Evolutionary conservation across 92 coral and sea anemone genomes (phyloP), one percentile per base, ranked within the genome.

Genomic region (Porites rus): DNA sequence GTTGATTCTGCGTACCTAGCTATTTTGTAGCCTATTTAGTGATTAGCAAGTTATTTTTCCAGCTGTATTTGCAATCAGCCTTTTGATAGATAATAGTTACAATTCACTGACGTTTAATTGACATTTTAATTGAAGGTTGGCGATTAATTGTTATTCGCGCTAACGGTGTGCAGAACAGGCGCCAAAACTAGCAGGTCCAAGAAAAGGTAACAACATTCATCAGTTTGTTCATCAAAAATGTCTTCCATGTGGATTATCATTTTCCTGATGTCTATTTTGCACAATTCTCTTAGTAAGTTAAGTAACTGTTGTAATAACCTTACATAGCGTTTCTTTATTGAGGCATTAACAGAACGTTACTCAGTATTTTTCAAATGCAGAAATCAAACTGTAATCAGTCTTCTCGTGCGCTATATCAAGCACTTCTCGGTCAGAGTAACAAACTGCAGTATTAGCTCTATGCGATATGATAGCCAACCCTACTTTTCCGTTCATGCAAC

Each of bases 41-140:
- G 25, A n/a, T 63, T 24, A 81, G 50, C 43, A 81, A 69, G 28
- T 63, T 77, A 25, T 77, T 77, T 25, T 9, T 46, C 83, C 58
- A 81, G 86, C 86, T 81, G 86, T 81, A 59, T 81, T 70, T 71
- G 61, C 13, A 31, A 14, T 20, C 59, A 54, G 19, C 28, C 10
- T 20, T 8, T 13, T 20, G 46, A 68, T 46, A 20, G 14, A 14
- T 50, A 12, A 64, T 22, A 16, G 58, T 5, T 14, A 54, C 17
- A 28, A 9, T 38, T 70, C 69, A 81, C 69, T 31, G 67, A 25
- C 75, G 24, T 54, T 56, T 8, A 56, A 56, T 56, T 56, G 61
- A 12, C 12, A 9, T 18, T 38, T 63, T 10, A 43, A 17, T 78
- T 78, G 7, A 17, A 63, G 20, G 46, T 43, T 38, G 46, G 6